Conservation (phyloP, 2,888 invertebrate species). For the Apodemia mormo region DNA sequence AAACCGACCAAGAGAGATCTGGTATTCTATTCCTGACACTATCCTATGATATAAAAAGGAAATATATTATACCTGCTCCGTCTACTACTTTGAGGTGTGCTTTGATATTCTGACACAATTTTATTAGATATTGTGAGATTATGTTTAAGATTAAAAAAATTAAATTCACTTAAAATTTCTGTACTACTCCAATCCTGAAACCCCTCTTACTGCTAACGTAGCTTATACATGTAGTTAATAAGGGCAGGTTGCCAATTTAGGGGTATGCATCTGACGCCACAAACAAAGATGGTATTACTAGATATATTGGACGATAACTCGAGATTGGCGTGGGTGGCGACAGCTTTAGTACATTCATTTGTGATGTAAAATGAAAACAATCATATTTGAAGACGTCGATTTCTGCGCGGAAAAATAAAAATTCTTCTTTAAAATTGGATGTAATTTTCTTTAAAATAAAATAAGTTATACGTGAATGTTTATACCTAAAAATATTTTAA, state of each 20-base stretch:
- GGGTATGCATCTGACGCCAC: constrained; percentile 14
- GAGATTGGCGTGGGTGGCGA: constrained; percentile 2
- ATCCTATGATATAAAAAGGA: too few species aligned
- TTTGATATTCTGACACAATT: too few species aligned
- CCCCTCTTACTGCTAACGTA: not conserved
- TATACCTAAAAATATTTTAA: too few species aligned
- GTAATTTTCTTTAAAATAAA: too few species aligned
- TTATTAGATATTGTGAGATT: not conserved
- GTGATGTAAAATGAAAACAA: not conserved
- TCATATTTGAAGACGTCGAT: constrained; percentile 17
- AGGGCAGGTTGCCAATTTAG: constrained; percentile 18
- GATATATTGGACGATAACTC: constrained; percentile 14
- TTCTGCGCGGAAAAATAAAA: not conserved
- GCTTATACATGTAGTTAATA: not conserved
- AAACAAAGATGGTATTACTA: constrained; percentile 18
- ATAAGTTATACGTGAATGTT: too few species aligned
- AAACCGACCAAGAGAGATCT: too few species aligned
- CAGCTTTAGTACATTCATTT: not conserved
- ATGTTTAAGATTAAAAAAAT: too few species aligned
- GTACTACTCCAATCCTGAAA: not conserved
- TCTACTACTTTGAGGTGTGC: too few species aligned
- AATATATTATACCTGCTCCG: too few species aligned
- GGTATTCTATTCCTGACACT: too few species aligned
- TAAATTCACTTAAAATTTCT: not conserved
- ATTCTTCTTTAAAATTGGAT: too few species aligned